Base-by-base conservation (phyloP, 2,797 vertebrate species). In the Nannoperca obscura region DNA sequence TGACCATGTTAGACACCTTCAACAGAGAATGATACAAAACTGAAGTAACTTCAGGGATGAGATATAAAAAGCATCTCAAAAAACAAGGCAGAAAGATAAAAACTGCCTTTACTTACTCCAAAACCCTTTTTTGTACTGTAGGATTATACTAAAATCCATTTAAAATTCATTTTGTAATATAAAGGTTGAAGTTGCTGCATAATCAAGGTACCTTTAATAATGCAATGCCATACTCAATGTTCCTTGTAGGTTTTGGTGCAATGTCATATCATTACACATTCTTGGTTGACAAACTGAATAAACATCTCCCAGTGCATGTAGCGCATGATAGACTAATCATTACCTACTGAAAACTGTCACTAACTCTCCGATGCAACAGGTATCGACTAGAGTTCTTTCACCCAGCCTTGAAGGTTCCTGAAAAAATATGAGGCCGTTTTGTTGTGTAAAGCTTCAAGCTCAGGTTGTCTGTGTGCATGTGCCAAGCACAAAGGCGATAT, bases 21-120 rank as follows among this genome's bases (percentile, higher is more conserved):
- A 60, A 50, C 34, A 55, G 34, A 55, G 20, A 53, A 54, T 47
- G 12, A 50, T 14, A 12, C 13, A 59, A 32, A 40, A 72, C 57
- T 64, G 7, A 64, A 47, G 27, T 30, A 46, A 54, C 2, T 17
- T 6, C 32, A 6, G 5, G 27, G 2, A 36, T 24, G 8, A 44
- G 47, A 61, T 46, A 53, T 40, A 20, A 52, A 59, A 61, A 24
- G 5, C 13, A 65, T 47, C 19, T 66, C 5, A 30, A 66, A 55
- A 57, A 66, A 74, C 13, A 59, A 52, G 34, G 8, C 42, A 32
- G 7, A 19, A 59, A 52, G 22, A 49, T n/a, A 58, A 40, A 67
- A 50, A n/a, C 3, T 32, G 10, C 19, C 34, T 59, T 4, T 38
- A 50, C 5, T 11, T 57, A 54, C 14, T 20, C 13, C 32, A 32